Percentiles rank a stretch among this genome's conserved stretches.
These are phyloP conservation scores for Ammodytes marinus DNA, from an alignment of 2,113 vertebrate genomes.

Conservation along the genomic window DNA sequence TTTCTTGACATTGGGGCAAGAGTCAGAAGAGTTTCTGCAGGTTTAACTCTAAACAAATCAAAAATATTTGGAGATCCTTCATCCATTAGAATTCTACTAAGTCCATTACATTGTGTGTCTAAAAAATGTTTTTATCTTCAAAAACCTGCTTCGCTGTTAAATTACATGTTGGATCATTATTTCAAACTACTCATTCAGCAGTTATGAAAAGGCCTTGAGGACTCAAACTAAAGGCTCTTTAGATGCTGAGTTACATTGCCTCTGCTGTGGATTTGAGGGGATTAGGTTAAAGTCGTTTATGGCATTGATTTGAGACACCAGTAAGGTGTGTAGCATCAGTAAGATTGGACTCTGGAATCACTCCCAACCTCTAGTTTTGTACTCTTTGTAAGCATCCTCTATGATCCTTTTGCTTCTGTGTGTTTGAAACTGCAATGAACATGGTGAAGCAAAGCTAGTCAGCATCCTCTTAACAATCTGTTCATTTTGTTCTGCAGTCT, in stretches of 20 bases:
- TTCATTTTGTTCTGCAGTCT: slow-evolving; percentile 41
- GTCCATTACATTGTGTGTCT: not conserved
- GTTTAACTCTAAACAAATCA: too few relatives aligned
- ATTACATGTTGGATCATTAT: not conserved
- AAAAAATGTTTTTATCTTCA: too few relatives aligned
- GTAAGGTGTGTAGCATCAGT: slow-evolving; percentile 26
- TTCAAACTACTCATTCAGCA: not conserved
- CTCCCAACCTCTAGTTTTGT: not conserved
- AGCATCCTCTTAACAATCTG: not conserved
- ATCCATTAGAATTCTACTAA: too few relatives aligned
- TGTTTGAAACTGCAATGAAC: slow-evolving; percentile 6
- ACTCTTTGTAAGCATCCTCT: not conserved
- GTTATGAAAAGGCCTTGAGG: not conserved
- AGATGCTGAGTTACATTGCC: not conserved
- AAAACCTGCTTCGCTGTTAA: not conserved
- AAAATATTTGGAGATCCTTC: too few relatives aligned
- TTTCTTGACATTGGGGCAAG: too few relatives aligned
- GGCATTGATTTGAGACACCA: slow-evolving; percentile 17
- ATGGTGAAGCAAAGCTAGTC: not conserved
- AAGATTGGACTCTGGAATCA: slow-evolving; percentile 16
- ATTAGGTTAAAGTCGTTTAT: slow-evolving; percentile 39
- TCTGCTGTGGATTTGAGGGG: slow-evolving; percentile 11
- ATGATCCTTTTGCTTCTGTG: not conserved
- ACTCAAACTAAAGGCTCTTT: not conserved
- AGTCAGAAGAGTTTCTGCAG: too few relatives aligned